Evolutionary conservation across 2,888 invertebrate genomes (phyloP), one percentile per base, ranked within the genome.

Genomic region (Athripsodes cinereus): DNA sequence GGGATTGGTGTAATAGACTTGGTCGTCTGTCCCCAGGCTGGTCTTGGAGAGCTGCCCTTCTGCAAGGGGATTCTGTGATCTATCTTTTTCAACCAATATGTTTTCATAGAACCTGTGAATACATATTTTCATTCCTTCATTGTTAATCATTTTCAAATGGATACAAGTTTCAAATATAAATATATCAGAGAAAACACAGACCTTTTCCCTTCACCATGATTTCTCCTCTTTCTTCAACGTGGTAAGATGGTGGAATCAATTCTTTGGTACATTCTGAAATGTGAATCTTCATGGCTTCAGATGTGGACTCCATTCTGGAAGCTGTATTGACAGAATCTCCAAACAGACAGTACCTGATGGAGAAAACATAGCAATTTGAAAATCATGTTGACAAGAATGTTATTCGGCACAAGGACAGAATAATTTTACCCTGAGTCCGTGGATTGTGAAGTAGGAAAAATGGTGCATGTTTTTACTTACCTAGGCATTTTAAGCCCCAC

Each of bases 401-500:
- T n/a, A n/a, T n/a, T n/a, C n/a, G n/a, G n/a, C n/a, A n/a, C n/a
- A n/a, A n/a, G n/a, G n/a, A n/a, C n/a, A n/a, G n/a, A n/a, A n/a
- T n/a, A n/a, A n/a, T n/a, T n/a, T n/a, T n/a, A n/a, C n/a, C n/a
- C n/a, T n/a, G n/a, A n/a, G n/a, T n/a, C n/a, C n/a, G n/a, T n/a
- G n/a, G n/a, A n/a, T n/a, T n/a, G n/a, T n/a, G n/a, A n/a, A n/a
- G n/a, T n/a, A n/a, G n/a, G n/a, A n/a, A n/a, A n/a, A n/a, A n/a
- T n/a, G n/a, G n/a, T n/a, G n/a, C n/a, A n/a, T n/a, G n/a, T n/a
- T n/a, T n/a, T n/a, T n/a, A n/a, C n/a, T n/a, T 51, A 63, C 35
- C 87, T 75, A 0, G 95, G 95, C 94, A 96, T 95, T 76, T 95
- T 96, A 6, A 95, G 74, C 0, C 96, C 96, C 0, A 96, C 94